A percentile compares a stretch with the other conserved stretches of the same genome.
phyloP scores from a whole-genome alignment of 2,888 invertebrate species.

The Drosophila mimetica region DNA sequence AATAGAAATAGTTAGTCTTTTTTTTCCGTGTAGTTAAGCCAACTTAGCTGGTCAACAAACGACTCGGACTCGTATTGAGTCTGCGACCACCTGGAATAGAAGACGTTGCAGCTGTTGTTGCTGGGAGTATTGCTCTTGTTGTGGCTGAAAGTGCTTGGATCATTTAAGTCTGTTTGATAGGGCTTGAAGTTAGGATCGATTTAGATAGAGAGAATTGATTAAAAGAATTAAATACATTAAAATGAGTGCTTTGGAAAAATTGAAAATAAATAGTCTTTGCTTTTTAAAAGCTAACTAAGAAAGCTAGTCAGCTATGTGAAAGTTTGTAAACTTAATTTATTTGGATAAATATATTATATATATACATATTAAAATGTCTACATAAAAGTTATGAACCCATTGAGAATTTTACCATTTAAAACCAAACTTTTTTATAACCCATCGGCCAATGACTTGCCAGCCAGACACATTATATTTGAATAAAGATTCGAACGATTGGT shows the following conservation, averaged over 20 bases:
- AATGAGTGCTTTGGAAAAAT: not conserved
- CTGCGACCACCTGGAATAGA: slow-evolving; percentile 42
- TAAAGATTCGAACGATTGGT: not conserved
- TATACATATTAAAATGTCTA: too few relatives aligned
- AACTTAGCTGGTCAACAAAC: slow-evolving; percentile 14
- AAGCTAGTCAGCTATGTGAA: not conserved
- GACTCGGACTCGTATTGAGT: slow-evolving; percentile 21
- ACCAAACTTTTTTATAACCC: not conserved
- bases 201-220: not conserved
- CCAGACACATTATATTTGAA: slow-evolving; percentile 19
- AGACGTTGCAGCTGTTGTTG: slow-evolving; percentile 14
- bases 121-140: slow-evolving; percentile 6
- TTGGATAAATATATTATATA: too few relatives aligned
- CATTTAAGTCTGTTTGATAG: not conserved
- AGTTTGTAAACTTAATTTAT: too few relatives aligned
- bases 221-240: not conserved
- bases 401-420: not conserved
- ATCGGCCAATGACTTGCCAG: slow-evolving; percentile 23
- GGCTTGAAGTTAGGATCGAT: not conserved
- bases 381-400: not conserved
- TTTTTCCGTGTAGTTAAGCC: slow-evolving; percentile 10
- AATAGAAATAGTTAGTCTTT: too few relatives aligned
- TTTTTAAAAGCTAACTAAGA: not conserved
- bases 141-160: not conserved
- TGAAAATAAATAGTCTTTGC: too few relatives aligned